These are phyloP conservation scores for Rhopalosiphum maidis DNA, from an alignment of 1,140 invertebrate species.

Conservation along the genomic window DNA sequence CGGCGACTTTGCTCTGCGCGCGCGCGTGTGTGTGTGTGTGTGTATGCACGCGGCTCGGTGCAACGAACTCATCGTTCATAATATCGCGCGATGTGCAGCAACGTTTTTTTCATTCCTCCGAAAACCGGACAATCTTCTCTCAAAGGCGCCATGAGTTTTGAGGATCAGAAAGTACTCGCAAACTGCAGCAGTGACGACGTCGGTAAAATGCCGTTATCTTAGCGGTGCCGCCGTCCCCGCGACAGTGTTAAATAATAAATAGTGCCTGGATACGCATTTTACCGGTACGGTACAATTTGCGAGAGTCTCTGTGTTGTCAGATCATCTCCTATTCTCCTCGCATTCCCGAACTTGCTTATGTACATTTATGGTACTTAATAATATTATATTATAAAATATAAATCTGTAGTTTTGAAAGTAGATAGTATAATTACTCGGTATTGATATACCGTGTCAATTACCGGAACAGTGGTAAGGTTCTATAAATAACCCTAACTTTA, in stretches of 20 bases:
- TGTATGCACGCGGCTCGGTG: background rate
- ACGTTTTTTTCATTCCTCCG: background rate
- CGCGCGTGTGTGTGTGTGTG: background rate
- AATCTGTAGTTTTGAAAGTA: background rate
- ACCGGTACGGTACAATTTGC: no score
- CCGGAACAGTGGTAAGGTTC: background rate
- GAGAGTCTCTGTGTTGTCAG: no score
- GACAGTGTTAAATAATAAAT: no score
- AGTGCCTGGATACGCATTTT: no score
- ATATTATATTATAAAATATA: background rate
- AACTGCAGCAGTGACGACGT: background rate
- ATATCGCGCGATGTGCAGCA: background rate
- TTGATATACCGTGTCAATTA: background rate
- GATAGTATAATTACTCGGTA: background rate
- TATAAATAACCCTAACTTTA: background rate
- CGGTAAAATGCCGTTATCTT: background rate
- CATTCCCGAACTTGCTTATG: no score
- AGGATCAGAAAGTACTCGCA: background rate
- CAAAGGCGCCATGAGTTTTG: background rate
- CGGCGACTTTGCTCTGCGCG: background rate
- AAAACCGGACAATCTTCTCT: background rate
- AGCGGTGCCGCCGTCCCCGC: no score
- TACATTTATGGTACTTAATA: background rate
- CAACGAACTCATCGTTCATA: conserved; percentile 8
- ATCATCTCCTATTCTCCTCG: no score